phyloP scores from a whole-genome alignment of 2,888 invertebrate genomes.

The Alentia gelatinosa region DNA sequence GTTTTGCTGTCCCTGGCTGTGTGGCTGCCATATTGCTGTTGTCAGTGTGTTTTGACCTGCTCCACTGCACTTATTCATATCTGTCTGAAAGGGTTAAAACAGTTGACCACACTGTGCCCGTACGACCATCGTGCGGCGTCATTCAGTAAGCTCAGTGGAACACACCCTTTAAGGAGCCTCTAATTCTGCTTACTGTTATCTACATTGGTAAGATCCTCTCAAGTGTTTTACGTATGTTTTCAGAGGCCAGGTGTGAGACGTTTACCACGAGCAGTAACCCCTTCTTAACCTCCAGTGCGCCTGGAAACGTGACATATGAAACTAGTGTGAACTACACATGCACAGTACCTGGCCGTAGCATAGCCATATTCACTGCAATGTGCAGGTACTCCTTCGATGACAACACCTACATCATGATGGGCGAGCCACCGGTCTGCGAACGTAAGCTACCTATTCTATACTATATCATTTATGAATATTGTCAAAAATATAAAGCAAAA shows the following conservation, averaged over 20 bases:
- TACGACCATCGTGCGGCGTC: no score
- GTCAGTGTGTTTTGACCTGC: no score
- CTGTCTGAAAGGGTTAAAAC: no score
- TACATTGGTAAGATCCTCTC: background rate
- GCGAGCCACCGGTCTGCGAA: background rate
- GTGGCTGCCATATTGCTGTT: no score
- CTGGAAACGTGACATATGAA: background rate
- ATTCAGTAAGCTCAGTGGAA: no score
- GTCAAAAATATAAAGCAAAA: no score
- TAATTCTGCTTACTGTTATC: background rate
- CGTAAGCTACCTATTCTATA: background rate
- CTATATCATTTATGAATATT: no score
- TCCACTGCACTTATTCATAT: no score
- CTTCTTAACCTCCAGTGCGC: background rate
- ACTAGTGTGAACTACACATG: background rate
- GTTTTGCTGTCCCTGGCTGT: no score
- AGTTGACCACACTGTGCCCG: no score
- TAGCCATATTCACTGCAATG: background rate
- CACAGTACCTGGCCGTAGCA: background rate
- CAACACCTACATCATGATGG: slow-evolving; percentile 27
- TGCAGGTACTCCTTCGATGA: background rate
- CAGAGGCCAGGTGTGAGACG: slow-evolving; percentile 3
- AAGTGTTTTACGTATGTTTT: no score
- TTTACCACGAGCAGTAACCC: background rate
- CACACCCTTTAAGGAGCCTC: no score